phyloP scores from a whole-genome alignment of 2,113 vertebrate genomes.

The Gambusia affinis region DNA sequence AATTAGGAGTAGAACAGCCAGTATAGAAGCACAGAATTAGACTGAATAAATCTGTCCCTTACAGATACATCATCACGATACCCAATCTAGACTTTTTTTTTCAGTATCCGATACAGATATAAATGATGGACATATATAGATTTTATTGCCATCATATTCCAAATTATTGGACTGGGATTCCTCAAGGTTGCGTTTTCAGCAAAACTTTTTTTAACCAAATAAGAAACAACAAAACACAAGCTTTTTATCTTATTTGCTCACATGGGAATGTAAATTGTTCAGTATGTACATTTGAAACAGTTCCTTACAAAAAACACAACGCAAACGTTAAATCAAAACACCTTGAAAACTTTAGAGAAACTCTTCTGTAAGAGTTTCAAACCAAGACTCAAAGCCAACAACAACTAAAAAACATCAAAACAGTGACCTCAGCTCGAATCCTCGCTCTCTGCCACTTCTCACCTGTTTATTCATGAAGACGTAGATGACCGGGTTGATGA shows the following conservation, averaged over 20 bases:
- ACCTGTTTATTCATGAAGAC: constrained; percentile 87
- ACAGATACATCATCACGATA: no score
- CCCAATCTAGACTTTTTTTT: no score
- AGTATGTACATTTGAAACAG: not conserved
- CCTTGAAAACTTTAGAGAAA: not conserved
- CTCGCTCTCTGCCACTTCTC: constrained; percentile 4
- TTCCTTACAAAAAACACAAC: not conserved
- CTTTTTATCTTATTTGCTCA: not conserved
- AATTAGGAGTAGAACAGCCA: no score
- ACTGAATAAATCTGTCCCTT: no score
- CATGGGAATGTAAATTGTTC: not conserved
- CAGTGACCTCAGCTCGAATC: not conserved
- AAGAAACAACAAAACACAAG: not conserved
- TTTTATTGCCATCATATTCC: not conserved
- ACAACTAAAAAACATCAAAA: no score
- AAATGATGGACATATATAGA: no score
- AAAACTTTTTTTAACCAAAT: not conserved
- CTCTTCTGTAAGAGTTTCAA: not conserved
- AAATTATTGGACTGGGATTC: not conserved
- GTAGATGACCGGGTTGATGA: constrained; percentile 84
- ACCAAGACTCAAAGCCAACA: not conserved
- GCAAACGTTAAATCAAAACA: not conserved
- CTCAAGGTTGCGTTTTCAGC: not conserved
- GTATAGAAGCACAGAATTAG: no score
- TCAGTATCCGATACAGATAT: no score